phyloP scores from a whole-genome alignment of 2,113 vertebrate genomes.

The Chrysemys picta region DNA sequence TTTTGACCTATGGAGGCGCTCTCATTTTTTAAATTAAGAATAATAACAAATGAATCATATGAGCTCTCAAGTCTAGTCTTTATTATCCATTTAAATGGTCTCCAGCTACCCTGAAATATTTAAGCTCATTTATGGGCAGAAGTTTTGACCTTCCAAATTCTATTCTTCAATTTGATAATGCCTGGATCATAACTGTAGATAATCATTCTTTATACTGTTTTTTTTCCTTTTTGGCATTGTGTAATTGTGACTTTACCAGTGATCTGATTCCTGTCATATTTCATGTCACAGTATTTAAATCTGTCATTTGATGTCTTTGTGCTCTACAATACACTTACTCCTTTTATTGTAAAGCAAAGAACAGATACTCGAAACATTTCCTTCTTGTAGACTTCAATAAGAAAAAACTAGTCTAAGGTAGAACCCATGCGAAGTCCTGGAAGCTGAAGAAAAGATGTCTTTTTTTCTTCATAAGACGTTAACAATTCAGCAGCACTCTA shows the following conservation, averaged over 20 bases:
- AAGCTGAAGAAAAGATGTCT: neutral
- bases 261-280: neutral
- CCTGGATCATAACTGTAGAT: neutral
- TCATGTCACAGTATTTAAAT: neutral
- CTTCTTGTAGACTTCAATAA: neutral
- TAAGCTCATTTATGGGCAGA: neutral
- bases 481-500: neutral
- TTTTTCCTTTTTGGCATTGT: neutral
- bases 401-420: neutral
- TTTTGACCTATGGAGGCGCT: neutral
- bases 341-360: neutral
- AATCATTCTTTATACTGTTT: neutral
- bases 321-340: neutral
- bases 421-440: neutral
- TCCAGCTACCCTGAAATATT: neutral
- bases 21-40: neutral
- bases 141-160: neutral
- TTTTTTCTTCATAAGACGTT: neutral
- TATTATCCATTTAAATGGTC: neutral
- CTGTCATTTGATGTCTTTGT: neutral
- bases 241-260: neutral
- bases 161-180: neutral
- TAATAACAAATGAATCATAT: neutral
- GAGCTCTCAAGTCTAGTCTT: neutral
- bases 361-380: neutral